phyloP scores from a whole-genome alignment of 2,888 invertebrate species.

The Agrenia bidenticulata region DNA sequence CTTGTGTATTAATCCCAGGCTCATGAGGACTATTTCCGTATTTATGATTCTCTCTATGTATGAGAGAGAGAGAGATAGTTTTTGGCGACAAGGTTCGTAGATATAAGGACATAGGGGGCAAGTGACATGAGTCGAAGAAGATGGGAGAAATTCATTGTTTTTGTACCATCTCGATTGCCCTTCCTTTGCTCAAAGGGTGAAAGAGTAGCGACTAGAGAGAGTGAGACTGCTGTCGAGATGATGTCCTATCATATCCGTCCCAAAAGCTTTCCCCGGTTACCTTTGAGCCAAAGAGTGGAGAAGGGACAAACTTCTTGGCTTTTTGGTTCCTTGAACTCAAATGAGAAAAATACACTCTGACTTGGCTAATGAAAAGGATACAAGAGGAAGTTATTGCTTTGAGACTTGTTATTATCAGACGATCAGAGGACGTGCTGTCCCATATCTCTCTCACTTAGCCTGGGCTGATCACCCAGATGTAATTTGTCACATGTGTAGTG shows the following conservation, averaged over 20 bases:
- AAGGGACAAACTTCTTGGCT: background rate
- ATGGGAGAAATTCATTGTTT: conserved; percentile 42
- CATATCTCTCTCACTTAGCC: conserved; percentile 35
- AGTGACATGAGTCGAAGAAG: conserved; percentile 1
- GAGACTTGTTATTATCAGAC: conserved; percentile 35
- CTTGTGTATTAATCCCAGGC: no score
- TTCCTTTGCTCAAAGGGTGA: background rate
- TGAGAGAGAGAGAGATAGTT: no score
- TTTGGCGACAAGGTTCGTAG: no score
- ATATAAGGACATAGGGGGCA: background rate
- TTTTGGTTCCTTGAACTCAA: conserved; percentile 10
- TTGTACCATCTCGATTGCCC: conserved; percentile 17
- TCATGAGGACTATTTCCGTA: no score
- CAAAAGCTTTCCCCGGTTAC: conserved; percentile 17
- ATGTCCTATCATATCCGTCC: conserved; percentile 26
- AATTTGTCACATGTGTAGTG: conserved; percentile 45
- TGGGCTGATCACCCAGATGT: conserved; percentile 39
- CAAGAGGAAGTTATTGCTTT: conserved; percentile 35
- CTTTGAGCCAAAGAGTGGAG: background rate
- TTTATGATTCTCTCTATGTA: no score
- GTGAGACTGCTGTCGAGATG: conserved; percentile 21
- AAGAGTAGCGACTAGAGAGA: background rate
- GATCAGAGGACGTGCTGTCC: conserved; percentile 22
- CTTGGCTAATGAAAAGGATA: conserved; percentile 45
- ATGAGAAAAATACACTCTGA: conserved; percentile 40